Evolutionary conservation across 2,113 vertebrate species (phyloP).

Genomic region (Chionis minor): DNA sequence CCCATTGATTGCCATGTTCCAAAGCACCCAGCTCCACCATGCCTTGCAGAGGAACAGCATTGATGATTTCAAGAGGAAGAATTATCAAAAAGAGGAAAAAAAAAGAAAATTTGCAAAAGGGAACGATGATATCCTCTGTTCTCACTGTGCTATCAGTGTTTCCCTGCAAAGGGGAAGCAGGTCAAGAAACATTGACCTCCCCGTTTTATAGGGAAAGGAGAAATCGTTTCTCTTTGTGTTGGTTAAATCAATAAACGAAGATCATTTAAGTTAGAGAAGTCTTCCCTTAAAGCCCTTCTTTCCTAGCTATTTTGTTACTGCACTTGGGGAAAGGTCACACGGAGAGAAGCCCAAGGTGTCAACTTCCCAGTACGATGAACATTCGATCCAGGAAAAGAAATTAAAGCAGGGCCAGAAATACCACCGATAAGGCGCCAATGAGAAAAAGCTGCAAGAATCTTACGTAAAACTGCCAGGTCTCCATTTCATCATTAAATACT

Average conservation of each 20-base stretch:
- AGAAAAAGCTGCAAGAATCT: background rate
- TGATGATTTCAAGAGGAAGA: background rate
- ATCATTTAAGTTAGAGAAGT: background rate
- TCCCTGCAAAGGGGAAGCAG: background rate
- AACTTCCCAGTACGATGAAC: background rate
- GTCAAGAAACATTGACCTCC: background rate
- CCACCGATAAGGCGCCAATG: background rate
- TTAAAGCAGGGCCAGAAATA: constrained; percentile 5
- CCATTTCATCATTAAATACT: background rate
- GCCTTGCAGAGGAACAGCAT: background rate
- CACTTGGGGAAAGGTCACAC: background rate
- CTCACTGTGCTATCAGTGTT: background rate
- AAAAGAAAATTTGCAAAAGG: background rate
- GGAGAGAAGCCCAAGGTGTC: constrained; percentile 3
- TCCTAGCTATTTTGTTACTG: background rate
- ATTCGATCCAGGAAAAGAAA: constrained; percentile 7
- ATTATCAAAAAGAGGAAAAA: background rate
- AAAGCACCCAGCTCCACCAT: background rate
- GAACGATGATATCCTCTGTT: background rate
- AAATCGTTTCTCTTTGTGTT: background rate
- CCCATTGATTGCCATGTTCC: accelerated
- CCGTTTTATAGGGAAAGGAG: background rate
- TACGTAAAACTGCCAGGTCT: background rate
- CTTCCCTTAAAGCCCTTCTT: background rate
- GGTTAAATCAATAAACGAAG: background rate